phyloP scores from a whole-genome alignment of 2,797 vertebrate genomes.

The Tangara arthus region DNA sequence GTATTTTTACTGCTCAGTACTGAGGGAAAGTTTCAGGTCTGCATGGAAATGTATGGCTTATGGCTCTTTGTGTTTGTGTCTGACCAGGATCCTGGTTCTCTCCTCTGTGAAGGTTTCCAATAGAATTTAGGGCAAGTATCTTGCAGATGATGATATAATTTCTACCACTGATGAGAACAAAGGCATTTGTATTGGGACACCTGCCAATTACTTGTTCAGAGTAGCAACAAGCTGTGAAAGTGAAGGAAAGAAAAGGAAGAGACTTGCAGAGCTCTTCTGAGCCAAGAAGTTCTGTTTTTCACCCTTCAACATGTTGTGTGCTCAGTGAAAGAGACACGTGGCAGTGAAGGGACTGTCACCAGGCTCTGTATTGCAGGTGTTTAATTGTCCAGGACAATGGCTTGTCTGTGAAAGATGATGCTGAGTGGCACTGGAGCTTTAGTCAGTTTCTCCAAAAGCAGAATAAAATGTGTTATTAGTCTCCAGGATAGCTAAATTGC shows the following conservation, averaged over 20 bases:
- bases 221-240: not conserved
- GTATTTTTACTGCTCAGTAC: not conserved
- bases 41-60: not conserved
- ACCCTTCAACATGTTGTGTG: not conserved
- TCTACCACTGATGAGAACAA: not conserved
- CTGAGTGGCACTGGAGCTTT: not conserved
- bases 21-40: not conserved
- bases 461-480: slow-evolving; percentile 10
- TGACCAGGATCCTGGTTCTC: not conserved
- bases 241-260: not conserved
- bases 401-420: slow-evolving; percentile 9
- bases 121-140: not conserved
- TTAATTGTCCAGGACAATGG: slow-evolving; percentile 10
- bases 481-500: not conserved
- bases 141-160: not conserved
- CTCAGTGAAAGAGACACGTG: not conserved
- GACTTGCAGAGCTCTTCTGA: not conserved
- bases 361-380: not conserved
- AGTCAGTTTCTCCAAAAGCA: not conserved
- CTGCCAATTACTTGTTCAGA: not conserved
- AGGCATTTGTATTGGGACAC: not conserved
- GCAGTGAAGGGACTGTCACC: not conserved
- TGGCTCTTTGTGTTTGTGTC: not conserved
- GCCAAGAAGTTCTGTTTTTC: not conserved
- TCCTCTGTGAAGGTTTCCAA: not conserved